Evolutionary conservation across 1,140 invertebrate genomes (phyloP).

Genomic region (Patella vulgata): DNA sequence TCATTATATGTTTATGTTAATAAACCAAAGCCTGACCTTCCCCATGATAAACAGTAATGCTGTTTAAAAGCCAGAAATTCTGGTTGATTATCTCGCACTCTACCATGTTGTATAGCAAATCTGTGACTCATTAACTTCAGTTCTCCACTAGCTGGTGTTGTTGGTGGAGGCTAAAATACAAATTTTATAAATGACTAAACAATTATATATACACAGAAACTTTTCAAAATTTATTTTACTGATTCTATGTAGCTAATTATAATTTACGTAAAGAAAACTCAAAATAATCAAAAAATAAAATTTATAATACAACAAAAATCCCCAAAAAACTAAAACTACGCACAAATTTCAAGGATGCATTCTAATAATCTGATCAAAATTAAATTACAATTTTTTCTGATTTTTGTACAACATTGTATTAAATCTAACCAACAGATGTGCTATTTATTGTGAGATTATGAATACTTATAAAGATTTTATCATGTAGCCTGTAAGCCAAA

Average conservation of each 20-base stretch:
- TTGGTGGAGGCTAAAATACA: slow-evolving; percentile 62
- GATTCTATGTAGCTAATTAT: neutral
- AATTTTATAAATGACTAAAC: slow-evolving; percentile 2
- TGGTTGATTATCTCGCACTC: slow-evolving; percentile 50
- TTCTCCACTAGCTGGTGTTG: slow-evolving; percentile 59
- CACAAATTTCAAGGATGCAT: too few species aligned
- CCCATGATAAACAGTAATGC: slow-evolving; percentile 63
- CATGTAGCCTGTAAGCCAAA: too few species aligned
- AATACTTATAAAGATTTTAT: too few species aligned
- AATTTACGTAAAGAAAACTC: neutral
- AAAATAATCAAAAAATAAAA: slow-evolving; percentile 4
- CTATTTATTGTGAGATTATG: too few species aligned
- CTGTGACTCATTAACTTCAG: slow-evolving; percentile 50
- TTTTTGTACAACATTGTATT: too few species aligned
- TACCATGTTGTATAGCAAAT: slow-evolving; percentile 64
- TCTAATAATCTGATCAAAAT: too few species aligned
- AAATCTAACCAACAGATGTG: too few species aligned
- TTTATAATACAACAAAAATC: neutral
- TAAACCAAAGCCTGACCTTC: slow-evolving; percentile 63
- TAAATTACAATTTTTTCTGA: too few species aligned
- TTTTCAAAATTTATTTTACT: too few species aligned
- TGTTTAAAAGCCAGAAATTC: slow-evolving; percentile 64
- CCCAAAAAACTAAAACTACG: too few species aligned
- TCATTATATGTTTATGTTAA: too few species aligned
- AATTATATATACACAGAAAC: neutral